Evolutionary conservation across 2,113 vertebrate genomes (phyloP).

Genomic region (Ciconia stormi): DNA sequence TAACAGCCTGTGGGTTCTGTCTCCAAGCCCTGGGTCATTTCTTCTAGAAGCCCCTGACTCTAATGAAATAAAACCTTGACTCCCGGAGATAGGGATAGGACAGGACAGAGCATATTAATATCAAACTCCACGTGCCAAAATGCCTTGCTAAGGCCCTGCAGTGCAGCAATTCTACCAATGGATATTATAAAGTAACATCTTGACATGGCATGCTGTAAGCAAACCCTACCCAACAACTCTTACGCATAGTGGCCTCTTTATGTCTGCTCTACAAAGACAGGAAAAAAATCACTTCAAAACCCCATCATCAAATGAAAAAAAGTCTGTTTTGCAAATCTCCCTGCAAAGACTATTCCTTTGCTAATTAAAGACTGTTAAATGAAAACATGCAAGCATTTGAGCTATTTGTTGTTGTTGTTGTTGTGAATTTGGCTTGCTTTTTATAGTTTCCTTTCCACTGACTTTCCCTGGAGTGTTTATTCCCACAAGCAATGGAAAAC

Average conservation of each 20-base stretch:
- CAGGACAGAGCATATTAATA: not conserved
- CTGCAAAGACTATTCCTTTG: constrained; percentile 52
- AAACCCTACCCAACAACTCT: not conserved
- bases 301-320: constrained; percentile 30
- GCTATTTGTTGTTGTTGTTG: constrained; percentile 35
- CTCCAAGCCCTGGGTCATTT: not conserved
- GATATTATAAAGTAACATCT: not conserved
- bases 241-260: not conserved
- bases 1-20: not conserved
- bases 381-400: constrained; percentile 34
- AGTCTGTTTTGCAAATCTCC: constrained; percentile 30
- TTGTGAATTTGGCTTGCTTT: constrained; percentile 45
- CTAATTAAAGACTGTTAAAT: constrained; percentile 57
- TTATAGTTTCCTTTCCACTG: constrained; percentile 54
- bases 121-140: not conserved
- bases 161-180: not conserved
- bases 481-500: constrained; percentile 51
- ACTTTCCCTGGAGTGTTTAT: constrained; percentile 25
- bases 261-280: not conserved
- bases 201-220: not conserved
- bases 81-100: not conserved
- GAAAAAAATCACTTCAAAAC: constrained; percentile 12
- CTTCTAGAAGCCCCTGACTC: not conserved
- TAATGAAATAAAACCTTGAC: not conserved
- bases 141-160: not conserved